phyloP scores from a whole-genome alignment of 1,140 invertebrate species.

The Drosophila pruinosa region DNA sequence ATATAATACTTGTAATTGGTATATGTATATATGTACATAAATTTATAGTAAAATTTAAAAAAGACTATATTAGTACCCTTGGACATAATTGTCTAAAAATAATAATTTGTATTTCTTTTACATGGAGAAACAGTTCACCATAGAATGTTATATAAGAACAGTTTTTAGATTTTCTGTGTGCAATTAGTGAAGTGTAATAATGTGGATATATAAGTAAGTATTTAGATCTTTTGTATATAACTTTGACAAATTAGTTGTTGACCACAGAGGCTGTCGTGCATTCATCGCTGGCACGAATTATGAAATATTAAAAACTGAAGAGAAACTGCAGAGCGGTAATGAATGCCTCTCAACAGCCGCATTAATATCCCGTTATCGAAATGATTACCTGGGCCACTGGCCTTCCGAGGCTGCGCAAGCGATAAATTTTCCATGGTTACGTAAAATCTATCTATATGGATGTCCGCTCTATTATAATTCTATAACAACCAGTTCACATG shows the following conservation, averaged over 20 bases:
- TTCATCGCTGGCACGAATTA: slow-evolving; percentile 27
- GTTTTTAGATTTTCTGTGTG: neutral
- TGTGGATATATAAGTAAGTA: slow-evolving; percentile 37
- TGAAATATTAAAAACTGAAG: neutral
- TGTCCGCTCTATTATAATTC: slow-evolving; percentile 1
- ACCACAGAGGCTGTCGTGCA: slow-evolving; percentile 25
- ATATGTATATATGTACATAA: no score
- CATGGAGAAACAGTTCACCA: no score
- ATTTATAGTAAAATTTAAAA: neutral
- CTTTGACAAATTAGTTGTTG: neutral
- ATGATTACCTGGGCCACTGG: neutral
- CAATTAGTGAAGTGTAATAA: neutral
- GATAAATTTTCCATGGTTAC: neutral
- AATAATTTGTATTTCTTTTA: neutral
- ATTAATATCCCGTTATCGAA: neutral
- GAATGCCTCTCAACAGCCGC: neutral
- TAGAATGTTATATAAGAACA: no score
- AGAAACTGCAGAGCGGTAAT: neutral
- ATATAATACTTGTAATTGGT: no score
- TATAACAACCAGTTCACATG: neutral
- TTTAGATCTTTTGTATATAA: neutral
- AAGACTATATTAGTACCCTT: neutral
- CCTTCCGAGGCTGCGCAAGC: neutral
- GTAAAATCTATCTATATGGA: slow-evolving; percentile 1
- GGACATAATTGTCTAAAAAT: neutral